phyloP scores from a whole-genome alignment of 2,797 vertebrate species.

The Pseudopleuronectes americanus region DNA sequence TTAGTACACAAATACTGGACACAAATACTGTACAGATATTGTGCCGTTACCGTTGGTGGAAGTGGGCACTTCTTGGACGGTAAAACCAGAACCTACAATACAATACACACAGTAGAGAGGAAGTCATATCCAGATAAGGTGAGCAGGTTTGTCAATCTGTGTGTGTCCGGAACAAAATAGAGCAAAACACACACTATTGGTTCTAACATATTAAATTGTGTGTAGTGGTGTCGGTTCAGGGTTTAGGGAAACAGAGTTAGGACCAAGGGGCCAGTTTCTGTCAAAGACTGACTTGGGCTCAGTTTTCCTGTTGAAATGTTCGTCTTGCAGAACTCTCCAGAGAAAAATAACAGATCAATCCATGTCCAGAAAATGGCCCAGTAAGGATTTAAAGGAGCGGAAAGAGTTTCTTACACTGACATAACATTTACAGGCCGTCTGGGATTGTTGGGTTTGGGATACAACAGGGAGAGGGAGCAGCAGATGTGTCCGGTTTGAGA shows the following conservation, averaged over 20 bases:
- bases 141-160: constrained; percentile 8
- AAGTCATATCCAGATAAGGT: no score
- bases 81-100: constrained; percentile 9
- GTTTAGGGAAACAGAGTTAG: constrained; percentile 15
- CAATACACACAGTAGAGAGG: not conserved
- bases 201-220: not conserved
- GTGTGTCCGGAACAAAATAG: constrained; percentile 7
- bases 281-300: constrained; percentile 35
- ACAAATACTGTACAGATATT: constrained; percentile 9
- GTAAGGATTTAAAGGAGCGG: constrained; percentile 28
- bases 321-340: constrained; percentile 25
- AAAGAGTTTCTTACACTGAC: constrained; percentile 35
- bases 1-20: not conserved
- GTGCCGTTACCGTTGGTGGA: not conserved
- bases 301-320: constrained; percentile 11
- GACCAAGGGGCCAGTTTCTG: constrained; percentile 37
- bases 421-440: constrained; percentile 38
- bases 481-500: constrained; percentile 38
- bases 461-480: constrained; percentile 27
- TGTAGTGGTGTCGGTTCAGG: constrained; percentile 6
- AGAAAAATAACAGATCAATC: constrained; percentile 39
- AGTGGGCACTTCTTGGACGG: not conserved
- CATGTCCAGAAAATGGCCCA: constrained; percentile 55
- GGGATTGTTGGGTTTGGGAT: constrained; percentile 29
- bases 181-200: not conserved